Evolutionary conservation across 2,113 vertebrate species (phyloP), one percentile per base, ranked within the genome.

Genomic region (Semnornis frantzii): DNA sequence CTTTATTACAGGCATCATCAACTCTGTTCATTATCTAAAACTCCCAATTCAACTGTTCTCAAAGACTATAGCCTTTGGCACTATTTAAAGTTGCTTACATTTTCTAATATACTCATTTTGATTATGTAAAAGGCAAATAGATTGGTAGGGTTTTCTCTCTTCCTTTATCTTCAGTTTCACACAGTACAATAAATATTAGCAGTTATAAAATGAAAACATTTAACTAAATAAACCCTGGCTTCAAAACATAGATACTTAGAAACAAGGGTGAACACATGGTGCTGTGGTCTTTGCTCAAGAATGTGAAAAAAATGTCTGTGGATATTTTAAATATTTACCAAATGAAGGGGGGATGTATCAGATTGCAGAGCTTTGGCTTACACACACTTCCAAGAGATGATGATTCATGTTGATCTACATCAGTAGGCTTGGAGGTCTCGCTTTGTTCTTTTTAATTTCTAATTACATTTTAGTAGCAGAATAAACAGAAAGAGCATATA

Each of bases 401-500:
- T 91, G 86, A 89, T 96, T 96, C 90, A 89, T 57, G 76, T 70
- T 93, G 76, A 76, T 69, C 60, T 66, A 73, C 33, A 82, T 91
- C 63, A 95, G 87, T 58, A 92, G n/a, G 46, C 16, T 16, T 83
- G 62, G 66, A 90, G 55, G 59, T 90, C 89, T 91, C 76, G 10
- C 84, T 97, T 95, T 95, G 88, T 96, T 89, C 77, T 91, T 85
- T 91, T 85, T 75, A 83, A 96, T 91, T 94, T 89, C 90, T 96
- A 95, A 96, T 96, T 96, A 94, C 74, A 83, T 69, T 90, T 94
- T 93, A 91, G 84, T 73, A 92, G 84, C 75, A 58, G 95, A 91
- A 92, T 83, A 96, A 96, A 95, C 57, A 69, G 62, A 86, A n/a
- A 68, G 64, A 91, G 91, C 33, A 63, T 52, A 92, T 58, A 83